Evolutionary conservation across 2,888 invertebrate genomes (phyloP).

Genomic region (Thereva unica): DNA sequence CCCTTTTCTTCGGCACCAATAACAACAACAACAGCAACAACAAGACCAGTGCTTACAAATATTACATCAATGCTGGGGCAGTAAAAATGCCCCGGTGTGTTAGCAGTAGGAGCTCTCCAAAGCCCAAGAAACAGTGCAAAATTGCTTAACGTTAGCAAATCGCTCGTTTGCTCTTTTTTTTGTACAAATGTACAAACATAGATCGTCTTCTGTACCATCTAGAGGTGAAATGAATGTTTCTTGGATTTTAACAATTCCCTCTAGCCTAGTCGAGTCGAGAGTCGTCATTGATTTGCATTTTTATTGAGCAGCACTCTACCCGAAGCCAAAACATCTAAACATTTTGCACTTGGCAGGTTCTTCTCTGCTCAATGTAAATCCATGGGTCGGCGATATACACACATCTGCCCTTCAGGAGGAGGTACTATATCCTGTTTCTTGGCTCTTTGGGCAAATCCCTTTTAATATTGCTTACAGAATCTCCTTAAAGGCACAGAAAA

Average conservation of each 20-base stretch:
- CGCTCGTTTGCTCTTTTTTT: not conserved
- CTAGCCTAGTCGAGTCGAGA: not conserved
- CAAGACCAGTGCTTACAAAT: not conserved
- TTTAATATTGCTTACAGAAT: not conserved
- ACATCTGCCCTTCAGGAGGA: no score
- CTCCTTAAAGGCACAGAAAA: conserved; percentile 25
- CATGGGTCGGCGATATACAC: no score
- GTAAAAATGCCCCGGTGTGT: no score
- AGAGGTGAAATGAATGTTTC: conserved; percentile 8
- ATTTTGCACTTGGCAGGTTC: no score
- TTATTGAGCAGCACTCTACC: conserved; percentile 5
- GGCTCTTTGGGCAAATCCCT: no score
- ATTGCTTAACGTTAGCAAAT: no score
- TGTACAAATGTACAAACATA: conserved; percentile 8
- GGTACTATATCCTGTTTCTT: no score
- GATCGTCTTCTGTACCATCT: not conserved
- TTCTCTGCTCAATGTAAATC: no score
- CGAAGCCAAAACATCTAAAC: no score
- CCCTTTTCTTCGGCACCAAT: not conserved
- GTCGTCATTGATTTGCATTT: conserved; percentile 12
- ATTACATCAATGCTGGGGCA: no score
- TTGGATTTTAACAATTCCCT: conserved; percentile 2
- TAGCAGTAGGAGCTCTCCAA: no score
- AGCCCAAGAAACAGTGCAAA: no score
- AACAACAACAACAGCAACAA: not conserved